Evolutionary conservation across 2,888 invertebrate genomes (phyloP), one percentile per base, ranked within the genome.

Genomic region (Molorchus minor): DNA sequence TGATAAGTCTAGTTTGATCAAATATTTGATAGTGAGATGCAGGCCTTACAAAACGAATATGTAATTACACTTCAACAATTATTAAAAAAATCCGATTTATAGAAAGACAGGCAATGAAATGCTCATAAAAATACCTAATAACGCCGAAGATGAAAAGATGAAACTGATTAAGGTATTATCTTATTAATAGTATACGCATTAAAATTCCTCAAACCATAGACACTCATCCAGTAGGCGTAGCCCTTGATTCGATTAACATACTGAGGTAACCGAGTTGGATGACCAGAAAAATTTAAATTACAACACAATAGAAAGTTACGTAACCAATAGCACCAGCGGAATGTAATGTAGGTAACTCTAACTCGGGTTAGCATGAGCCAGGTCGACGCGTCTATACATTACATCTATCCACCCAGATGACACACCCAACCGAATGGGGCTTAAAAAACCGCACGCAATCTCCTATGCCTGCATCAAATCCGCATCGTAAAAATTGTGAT

Each of bases 221-320:
- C n/a, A n/a, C n/a, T 25, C 25, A 25, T 5, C 8, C 5, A n/a
- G 33, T 33, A 12, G 33, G 33, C 12, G 33, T 33, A 3, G 12
- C 33, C 33, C 3, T 25, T 12, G n/a, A 33, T 7, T 33, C 13
- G 38, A 16, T 3, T 25, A 15, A 49, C 12, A 16, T 17, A 17
- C 13, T 12, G 49, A 25, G 12, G 13, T 19, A 40, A 20, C 15
- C 30, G 52, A 52, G 16, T 36, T 16, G 38, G 15, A 13, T n/a
- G 35, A 12, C 19, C 47, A 35, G n/a, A 52, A 52, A 52, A 41
- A 41, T 56, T 47, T 36, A 38, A 43, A 59, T 65, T 61, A 20
- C 61, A 56, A 51, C 61, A 62, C 61, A 63, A 62, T 61, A 53
- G 60, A 62, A 62, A 65, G 62, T 65, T 47, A 40, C 45, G 20